Evolutionary conservation across 2,113 vertebrate genomes (phyloP), one percentile per base, ranked within the genome.

Genomic region (Collichthys lucidus): DNA sequence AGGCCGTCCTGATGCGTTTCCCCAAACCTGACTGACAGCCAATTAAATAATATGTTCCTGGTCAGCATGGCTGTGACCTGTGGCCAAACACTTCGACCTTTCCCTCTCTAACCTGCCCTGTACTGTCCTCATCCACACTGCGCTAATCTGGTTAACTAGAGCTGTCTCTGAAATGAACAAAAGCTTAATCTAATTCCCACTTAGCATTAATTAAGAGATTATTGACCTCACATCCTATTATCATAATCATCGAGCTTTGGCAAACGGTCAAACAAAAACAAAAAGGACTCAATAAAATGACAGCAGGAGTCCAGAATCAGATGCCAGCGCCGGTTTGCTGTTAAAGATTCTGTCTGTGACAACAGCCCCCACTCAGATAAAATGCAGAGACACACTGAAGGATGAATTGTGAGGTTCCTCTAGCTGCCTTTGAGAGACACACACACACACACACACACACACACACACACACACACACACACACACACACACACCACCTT

Each of bases 191-290:
- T 92, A 92, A 93, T 92, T 91, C 91, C 86, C 90, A 92, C 31
- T 94, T 92, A 92, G 85, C 91, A 90, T 83, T 80, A 91, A 94
- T 94, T 91, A 94, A 90, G 86, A 91, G 93, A 92, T 94, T 93
- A 93, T 80, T 90, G 85, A 89, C 91, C 87, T 71, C 69, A 74
- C 74, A 93, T 90, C 88, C 90, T 81, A 87, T 93, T 91, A 92
- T 91, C 79, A 55, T 85, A 87, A 90, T 86, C 83, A 83, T 83
- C 63, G 1, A 49, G 77, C 46, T 87, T 74, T 77, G 78, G 77
- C 80, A 84, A 76, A 79, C 59, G 15, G 71, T 73, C 83, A 85
- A 57, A 82, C 60, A 35, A 22, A 62, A 46, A 73, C 68, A 68
- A 53, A 50, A 59, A 57, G 14, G 68, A 80, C 67, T 85, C 55